Percentiles rank a stretch among this genome's conserved stretches.
Evolutionary conservation across 2,797 vertebrate genomes (phyloP).

Genomic region (Melanotaenia trifasciata): DNA sequence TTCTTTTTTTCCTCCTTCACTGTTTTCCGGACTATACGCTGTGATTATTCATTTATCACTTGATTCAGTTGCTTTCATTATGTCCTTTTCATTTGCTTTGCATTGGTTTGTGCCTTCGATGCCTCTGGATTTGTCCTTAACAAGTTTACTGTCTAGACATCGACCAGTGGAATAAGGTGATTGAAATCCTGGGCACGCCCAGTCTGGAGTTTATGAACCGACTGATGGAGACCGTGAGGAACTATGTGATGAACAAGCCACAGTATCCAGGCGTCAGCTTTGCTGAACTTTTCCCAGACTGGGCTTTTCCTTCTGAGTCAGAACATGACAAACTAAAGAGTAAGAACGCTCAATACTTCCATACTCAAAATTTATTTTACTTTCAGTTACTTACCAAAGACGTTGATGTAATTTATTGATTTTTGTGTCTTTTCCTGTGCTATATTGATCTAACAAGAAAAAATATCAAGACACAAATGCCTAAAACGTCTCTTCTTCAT

Average conservation of each 20-base stretch:
- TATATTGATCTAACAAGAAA: background rate
- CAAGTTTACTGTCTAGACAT: slow-evolving; percentile 86
- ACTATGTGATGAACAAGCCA: slow-evolving; percentile 98
- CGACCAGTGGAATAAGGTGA: slow-evolving; percentile 99
- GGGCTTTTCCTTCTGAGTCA: slow-evolving; percentile 96
- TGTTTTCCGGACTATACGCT: background rate
- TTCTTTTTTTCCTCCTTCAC: background rate
- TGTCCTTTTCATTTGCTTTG: slow-evolving; percentile 3
- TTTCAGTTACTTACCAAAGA: background rate
- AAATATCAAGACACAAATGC: background rate
- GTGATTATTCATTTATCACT: background rate
- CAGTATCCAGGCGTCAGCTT: slow-evolving; percentile 96
- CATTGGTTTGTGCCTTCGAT: background rate
- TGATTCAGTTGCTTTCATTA: slow-evolving; percentile 4
- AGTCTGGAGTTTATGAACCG: slow-evolving; percentile 97
- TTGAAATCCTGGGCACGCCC: slow-evolving; percentile 96
- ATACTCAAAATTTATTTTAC: background rate
- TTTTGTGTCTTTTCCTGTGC: background rate
- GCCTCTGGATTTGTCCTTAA: slow-evolving; percentile 59
- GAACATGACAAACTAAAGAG: slow-evolving; percentile 97
- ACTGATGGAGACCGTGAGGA: slow-evolving; percentile 96
- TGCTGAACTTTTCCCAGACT: slow-evolving; percentile 94
- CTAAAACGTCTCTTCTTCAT: background rate
- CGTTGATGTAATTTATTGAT: background rate
- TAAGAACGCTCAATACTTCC: slow-evolving; percentile 74